Base-by-base conservation (phyloP, 1,140 invertebrate species). In the Diachasmimorpha longicaudata region DNA sequence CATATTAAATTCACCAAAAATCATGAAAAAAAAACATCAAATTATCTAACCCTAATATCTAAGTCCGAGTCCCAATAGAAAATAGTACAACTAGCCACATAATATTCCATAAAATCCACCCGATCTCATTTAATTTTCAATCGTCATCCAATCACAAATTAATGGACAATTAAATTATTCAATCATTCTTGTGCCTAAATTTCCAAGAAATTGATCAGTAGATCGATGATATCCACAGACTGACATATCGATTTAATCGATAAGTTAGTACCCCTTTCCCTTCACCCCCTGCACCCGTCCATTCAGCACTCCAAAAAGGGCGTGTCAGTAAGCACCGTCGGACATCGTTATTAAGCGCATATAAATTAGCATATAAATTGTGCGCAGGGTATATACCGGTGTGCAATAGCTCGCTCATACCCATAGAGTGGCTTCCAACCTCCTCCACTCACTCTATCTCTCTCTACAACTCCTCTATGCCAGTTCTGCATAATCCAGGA, bases 281-380 rank as follows among this genome's bases (percentile, higher is more conserved):
- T 6, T n/a, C n/a, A n/a, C n/a, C n/a, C n/a, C n/a, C n/a, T n/a
- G n/a, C 31, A 3, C 31, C 31, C 31, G 31, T 2, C 31, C 2
- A 19, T 63, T 63, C 9, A 6, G 10, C 23, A 23, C 58, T 63
- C 63, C 31, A 46, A 70, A 69, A 81, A 84, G 85, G 86, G 83
- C 85, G 86, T 87, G 86, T 85, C 86, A 82, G 85, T 88, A 86
- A 87, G 84, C 84, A 85, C 83, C 84, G 86, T 86, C 81, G 85
- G 86, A 88, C 86, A 88, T 89, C 85, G 86, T 88, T 89, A 89
- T 88, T 88, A 88, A 88, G 83, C 87, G 87, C 84, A 88, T 88
- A 88, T 88, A 88, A 88, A 89, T 89, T 89, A 88, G 86, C 88
- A 89, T 88, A 89, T 88, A 88, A 89, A 89, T 89, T 89, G 87